Percentiles rank a stretch among this genome's conserved stretches.
phyloP scores from a whole-genome alignment of 1,140 invertebrate species.

The Drosophila truncata region DNA sequence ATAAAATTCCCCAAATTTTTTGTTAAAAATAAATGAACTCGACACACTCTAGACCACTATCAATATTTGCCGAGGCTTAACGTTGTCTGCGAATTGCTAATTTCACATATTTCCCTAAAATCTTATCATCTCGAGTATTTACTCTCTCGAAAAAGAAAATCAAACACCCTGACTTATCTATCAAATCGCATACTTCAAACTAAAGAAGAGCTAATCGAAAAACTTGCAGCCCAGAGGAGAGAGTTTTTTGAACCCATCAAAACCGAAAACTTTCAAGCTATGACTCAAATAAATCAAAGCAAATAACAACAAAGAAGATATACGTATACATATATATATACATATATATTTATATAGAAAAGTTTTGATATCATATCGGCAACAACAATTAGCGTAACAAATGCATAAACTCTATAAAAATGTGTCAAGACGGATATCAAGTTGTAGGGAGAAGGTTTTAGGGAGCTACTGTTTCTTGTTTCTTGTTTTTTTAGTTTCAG shows the following conservation, averaged over 20 bases:
- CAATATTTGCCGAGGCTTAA: neutral
- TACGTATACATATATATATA: neutral
- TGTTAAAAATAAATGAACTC: neutral
- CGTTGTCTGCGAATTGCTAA: slow-evolving; percentile 2
- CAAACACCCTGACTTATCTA: slow-evolving; percentile 1
- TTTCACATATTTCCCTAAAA: neutral
- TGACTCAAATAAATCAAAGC: slow-evolving; percentile 47
- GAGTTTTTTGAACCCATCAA: slow-evolving; percentile 31
- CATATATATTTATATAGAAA: neutral
- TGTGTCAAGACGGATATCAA: slow-evolving; percentile 42
- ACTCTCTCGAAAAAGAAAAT: neutral
- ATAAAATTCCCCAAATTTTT: neutral
- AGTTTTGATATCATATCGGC: slow-evolving; percentile 57
- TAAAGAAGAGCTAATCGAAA: slow-evolving; percentile 9
- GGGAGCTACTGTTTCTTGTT: neutral
- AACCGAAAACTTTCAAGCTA: slow-evolving; percentile 1
- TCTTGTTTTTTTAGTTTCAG: neutral
- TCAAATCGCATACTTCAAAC: slow-evolving; percentile 2
- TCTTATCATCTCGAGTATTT: slow-evolving; percentile 5
- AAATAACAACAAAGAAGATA: slow-evolving; percentile 6
- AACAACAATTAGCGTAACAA: slow-evolving; percentile 58
- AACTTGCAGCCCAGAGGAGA: neutral
- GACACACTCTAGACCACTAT: neutral
- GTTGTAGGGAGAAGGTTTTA: neutral
- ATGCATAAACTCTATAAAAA: slow-evolving; percentile 44